Percentiles rank a stretch among this genome's conserved stretches.
phyloP scores from a whole-genome alignment of 2,797 vertebrate genomes.

The Pseudochaenichthys georgianus region DNA sequence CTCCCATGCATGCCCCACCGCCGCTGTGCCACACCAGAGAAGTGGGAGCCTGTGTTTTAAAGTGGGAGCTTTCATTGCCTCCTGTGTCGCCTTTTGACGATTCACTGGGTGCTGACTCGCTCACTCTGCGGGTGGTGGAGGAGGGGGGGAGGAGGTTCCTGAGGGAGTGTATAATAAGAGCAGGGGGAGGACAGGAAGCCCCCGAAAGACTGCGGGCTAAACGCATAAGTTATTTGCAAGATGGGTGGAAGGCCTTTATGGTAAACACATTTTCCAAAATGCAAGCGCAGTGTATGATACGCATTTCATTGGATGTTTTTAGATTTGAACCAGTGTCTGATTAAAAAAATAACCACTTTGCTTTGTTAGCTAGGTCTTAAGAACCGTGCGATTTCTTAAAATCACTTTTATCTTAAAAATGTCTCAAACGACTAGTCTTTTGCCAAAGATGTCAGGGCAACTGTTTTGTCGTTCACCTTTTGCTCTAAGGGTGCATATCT shows the following conservation, averaged over 20 bases:
- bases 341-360: background rate
- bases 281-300: slow-evolving; percentile 3
- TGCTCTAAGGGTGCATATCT: background rate
- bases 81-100: slow-evolving; percentile 70
- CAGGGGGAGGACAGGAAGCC: slow-evolving; percentile 55
- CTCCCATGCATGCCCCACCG: slow-evolving; percentile 52
- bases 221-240: slow-evolving; percentile 49
- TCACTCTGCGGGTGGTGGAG: slow-evolving; percentile 42
- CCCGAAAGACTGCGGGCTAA: slow-evolving; percentile 49
- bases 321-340: background rate
- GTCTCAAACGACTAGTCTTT: no score
- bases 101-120: slow-evolving; percentile 67
- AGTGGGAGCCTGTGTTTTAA: slow-evolving; percentile 69
- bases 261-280: slow-evolving; percentile 29
- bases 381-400: background rate
- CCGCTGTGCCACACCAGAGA: slow-evolving; percentile 58
- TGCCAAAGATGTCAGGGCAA: slow-evolving; percentile 1
- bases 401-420: no score
- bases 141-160: slow-evolving; percentile 9
- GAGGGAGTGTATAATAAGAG: slow-evolving; percentile 45
- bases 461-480: background rate
- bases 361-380: background rate
- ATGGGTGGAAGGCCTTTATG: slow-evolving; percentile 31
- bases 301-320: background rate
- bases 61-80: slow-evolving; percentile 71